Evolutionary conservation across 2,797 vertebrate genomes (phyloP), one percentile per base, ranked within the genome.

Genomic region (Macroramphosus scolopax): DNA sequence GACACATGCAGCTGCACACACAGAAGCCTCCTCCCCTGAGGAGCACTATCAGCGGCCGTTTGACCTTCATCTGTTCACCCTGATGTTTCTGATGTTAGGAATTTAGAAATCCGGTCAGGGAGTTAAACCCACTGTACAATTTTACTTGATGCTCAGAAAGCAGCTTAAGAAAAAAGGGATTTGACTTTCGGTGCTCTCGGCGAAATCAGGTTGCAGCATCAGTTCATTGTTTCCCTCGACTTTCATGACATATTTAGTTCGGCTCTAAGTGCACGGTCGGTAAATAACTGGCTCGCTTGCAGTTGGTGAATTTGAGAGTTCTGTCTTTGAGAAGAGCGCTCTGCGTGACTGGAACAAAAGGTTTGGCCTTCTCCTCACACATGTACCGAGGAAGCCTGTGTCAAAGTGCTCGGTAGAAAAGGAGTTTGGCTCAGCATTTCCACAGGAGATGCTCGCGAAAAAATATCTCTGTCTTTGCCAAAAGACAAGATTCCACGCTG

Each of bases 371-470:
- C 36, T 26, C 44, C 5, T 38, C 11, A 42, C 41, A 44, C 29
- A 36, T 35, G 53, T 43, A 56, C 47, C 26, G 18, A 44, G 5
- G 33, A 50, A 59, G 29, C 8, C 9, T 31, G 22, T 36, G 29
- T 29, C 29, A 68, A 63, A 46, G 38, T 68, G 17, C 57, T 51
- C 41, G 1, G 51, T 78, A 77, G 49, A 51, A 77, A 80, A 74
- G 65, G 84, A 64, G 69, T 82, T 82, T 87, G 63, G 68, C 68
- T 75, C 41, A 59, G 80, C 80, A 86, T 87, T 86, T 84, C 63
- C 17, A 29, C 8, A 8, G 17, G 73, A 81, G 81, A 89, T 86
- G 75, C 70, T 81, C 39, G 35, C 44, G n/a, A n/a, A 43, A 51
- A 54, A 63, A 59, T 57, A 53, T 75, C 49, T 73, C 63, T 75